Evolutionary conservation across 2,888 invertebrate species (phyloP).

Genomic region (Ornithoptera priamus): DNA sequence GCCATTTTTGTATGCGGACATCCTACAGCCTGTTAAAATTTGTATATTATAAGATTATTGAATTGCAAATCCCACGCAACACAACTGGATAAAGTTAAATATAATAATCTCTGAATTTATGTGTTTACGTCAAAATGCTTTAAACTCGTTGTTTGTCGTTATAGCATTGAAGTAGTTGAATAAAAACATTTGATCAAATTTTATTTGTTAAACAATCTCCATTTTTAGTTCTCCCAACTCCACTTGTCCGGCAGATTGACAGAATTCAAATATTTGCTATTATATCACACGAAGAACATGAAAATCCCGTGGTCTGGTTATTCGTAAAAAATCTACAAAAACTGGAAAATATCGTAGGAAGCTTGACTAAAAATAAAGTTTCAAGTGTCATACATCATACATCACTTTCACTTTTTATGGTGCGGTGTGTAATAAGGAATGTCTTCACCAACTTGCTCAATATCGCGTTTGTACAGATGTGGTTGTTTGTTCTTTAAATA

Average conservation of each 20-base stretch:
- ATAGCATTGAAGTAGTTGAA: slow-evolving; percentile 18
- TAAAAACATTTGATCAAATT: background rate
- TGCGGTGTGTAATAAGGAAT: background rate
- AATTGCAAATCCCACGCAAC: slow-evolving; percentile 55
- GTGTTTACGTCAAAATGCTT: background rate
- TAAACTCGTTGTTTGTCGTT: background rate
- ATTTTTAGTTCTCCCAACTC: background rate
- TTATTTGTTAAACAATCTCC: background rate
- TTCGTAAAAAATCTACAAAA: no score
- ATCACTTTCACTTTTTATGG: background rate
- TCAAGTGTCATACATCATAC: background rate
- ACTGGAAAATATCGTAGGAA: background rate
- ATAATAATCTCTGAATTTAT: slow-evolving; percentile 28
- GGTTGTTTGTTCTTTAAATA: background rate
- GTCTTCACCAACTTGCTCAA: background rate
- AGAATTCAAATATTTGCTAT: background rate
- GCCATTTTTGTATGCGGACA: slow-evolving; percentile 73
- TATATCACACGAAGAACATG: background rate
- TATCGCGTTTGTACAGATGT: background rate
- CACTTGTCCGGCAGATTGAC: background rate
- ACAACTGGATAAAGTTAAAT: slow-evolving; percentile 33
- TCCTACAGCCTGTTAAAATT: slow-evolving; percentile 67
- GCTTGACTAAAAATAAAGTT: background rate
- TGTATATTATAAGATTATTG: slow-evolving; percentile 55
- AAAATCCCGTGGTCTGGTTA: background rate